Evolutionary conservation across 1,140 invertebrate species (phyloP), one percentile per base, ranked within the genome.

Genomic region (Latrodectus geometricus): DNA sequence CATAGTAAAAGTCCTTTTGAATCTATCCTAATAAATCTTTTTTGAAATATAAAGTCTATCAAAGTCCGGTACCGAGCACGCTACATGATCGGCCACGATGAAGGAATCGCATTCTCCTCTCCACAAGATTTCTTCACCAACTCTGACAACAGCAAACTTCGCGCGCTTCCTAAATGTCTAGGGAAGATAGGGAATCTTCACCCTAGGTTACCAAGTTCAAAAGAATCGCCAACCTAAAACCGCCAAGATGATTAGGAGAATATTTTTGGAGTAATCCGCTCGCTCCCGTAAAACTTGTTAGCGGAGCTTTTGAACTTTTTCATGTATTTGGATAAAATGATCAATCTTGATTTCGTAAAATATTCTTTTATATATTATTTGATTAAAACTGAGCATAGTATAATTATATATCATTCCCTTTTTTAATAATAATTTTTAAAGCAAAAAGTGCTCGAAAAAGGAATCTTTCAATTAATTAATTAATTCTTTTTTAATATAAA

Each of bases 1-100:
- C 78, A 79, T 79, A 79, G 61, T 79, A 56, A 79, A 68, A 49
- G 35, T 48, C 75, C 35, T 48, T 9, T 23, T 74, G 48, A 74
- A 74, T n/a, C 49, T 20, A 20, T 74, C n/a, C 14, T n/a, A 50
- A 12, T 74, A 52, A 50, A 74, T n/a, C 20, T 69, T 20, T n/a
- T 50, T n/a, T 17, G 11, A 20, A 11, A 50, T 50, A 73, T 4
- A 20, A 50, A 17, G 35, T 20, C 14, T 5, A 69, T 12, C n/a
- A 69, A 35, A 35, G 35, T 17, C 11, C 54, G 54, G 8, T 14
- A 17, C 54, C 2, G 17, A 61, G 54, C 54, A 61, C 54, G 54
- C 17, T 17, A 61, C 54, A 61, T 61, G 11, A 17, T 8, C 54
- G 17, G 54, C 54, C 17, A 4, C 17, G 17, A 17, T 8, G 54